phyloP scores from a whole-genome alignment of 2,113 vertebrate genomes.

The Varanus komodoensis region DNA sequence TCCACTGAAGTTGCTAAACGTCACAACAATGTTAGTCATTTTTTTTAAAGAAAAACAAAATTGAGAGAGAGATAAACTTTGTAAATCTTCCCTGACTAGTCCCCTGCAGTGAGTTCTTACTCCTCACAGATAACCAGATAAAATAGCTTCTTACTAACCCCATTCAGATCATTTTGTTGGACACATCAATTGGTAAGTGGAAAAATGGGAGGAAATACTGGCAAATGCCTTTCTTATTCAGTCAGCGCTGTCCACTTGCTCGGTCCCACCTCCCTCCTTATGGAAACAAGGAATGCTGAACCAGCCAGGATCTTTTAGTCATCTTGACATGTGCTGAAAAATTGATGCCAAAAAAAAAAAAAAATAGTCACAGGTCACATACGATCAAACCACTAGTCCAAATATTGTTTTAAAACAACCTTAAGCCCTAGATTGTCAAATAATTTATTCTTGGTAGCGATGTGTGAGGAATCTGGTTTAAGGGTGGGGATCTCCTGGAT shows the following conservation, averaged over 20 bases:
- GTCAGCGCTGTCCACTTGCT: neutral
- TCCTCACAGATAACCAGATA: neutral
- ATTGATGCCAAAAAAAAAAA: conserved; percentile 30
- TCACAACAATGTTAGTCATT: neutral
- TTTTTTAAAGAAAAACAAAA: too few species aligned
- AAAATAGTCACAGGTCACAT: neutral
- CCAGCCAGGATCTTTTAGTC: conserved; percentile 58
- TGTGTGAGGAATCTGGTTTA: too few species aligned
- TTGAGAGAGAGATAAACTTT: neutral
- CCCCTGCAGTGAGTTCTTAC: neutral
- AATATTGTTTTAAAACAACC: conserved; percentile 55
- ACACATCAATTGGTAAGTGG: neutral
- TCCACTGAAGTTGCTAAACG: neutral
- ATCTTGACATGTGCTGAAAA: conserved; percentile 55
- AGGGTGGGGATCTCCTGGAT: too few species aligned
- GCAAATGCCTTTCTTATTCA: neutral
- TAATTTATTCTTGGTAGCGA: neutral
- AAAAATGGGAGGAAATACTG: neutral
- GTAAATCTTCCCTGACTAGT: neutral
- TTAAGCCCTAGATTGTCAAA: conserved; percentile 65
- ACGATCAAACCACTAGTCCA: conserved; percentile 6
- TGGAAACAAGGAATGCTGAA: conserved; percentile 9
- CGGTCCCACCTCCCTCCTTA: neutral
- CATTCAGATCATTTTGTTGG: neutral
- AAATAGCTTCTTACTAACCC: too few species aligned